Base-by-base conservation (phyloP, 1,140 invertebrate genomes). In the Dufourea novaeangliae region DNA sequence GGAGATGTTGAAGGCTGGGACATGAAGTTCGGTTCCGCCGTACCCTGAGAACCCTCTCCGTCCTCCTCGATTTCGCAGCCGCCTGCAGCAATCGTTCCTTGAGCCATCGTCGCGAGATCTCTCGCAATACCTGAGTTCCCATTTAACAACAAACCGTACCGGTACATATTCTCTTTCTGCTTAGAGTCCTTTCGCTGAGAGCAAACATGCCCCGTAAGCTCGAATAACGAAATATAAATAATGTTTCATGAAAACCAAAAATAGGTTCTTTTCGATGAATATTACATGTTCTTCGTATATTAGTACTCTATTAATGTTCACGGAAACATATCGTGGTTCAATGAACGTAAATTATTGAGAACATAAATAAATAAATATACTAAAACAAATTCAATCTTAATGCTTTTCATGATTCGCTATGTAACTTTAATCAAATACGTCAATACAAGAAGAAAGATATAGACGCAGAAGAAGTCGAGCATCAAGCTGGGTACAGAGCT, bases 111-210 rank as follows among this genome's bases (percentile, higher is more conserved):
- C 89, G 91, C 90, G 75, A 92, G 87, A 90, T 93, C 92, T 88
- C 92, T 90, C 79, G 92, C 91, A 90, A 92, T 92, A 90, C 92
- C 92, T 93, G 90, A 88, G 90, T 92, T 89, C 79, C 85, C 84
- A 87, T 88, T 89, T 80, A 79, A 87, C 87, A 85, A 86, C 77
- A 77, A 77, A 77, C 67, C 75, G 75, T 70, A 77, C 75, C 68
- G 68, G 75, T 77, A 77, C 68, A 77, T 77, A 77, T 70, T 76
- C 66, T 76, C 54, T 76, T 76, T 76, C 66, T 76, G 73, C 73
- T 76, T 76, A 76, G 73, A 76, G 73, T 76, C 73, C 73, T 50
- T 76, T 76, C 73, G 73, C 73, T 76, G 64, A 69, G 73, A 76
- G 73, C 73, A 66, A 77, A 77, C 67, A 71, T 71, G 34, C 59